A percentile compares a stretch with the other conserved stretches of the same genome.
Evolutionary conservation across 2,888 invertebrate species (phyloP).

Genomic region (Folsomia manolachei): DNA sequence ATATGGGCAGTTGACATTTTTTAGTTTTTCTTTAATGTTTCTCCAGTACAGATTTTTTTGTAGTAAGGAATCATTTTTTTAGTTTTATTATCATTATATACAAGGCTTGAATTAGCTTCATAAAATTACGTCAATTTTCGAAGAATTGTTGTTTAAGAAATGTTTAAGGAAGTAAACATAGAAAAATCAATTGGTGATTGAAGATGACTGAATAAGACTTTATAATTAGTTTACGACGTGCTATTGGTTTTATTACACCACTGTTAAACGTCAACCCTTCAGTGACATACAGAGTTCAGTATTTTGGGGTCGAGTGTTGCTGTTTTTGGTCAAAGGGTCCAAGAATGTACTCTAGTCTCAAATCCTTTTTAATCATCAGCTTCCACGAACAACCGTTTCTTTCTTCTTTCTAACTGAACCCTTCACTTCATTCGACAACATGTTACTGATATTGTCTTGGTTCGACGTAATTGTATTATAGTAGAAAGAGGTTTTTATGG

Average conservation of each 20-base stretch:
- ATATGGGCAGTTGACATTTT: too few relatives aligned
- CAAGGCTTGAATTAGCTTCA: not conserved
- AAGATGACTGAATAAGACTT: not conserved
- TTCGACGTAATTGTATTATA: conserved; percentile 12
- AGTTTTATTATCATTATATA: not conserved
- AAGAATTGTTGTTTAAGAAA: not conserved
- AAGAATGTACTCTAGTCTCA: not conserved
- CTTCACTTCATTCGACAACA: too few relatives aligned
- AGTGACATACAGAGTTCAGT: not conserved
- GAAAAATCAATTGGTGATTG: not conserved
- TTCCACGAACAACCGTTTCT: not conserved
- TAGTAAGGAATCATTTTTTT: not conserved
- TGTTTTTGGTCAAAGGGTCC: not conserved
- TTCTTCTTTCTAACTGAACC: not conserved
- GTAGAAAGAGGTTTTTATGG: not conserved
- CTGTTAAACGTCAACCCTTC: not conserved
- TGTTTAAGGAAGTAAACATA: not conserved
- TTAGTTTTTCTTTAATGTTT: too few relatives aligned
- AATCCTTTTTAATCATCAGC: not conserved
- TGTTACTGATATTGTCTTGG: conserved; percentile 6
- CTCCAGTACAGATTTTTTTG: not conserved
- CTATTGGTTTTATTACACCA: not conserved
- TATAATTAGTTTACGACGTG: not conserved
- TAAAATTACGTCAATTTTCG: not conserved
- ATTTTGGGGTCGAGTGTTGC: not conserved